Evolutionary conservation across 2,797 vertebrate species (phyloP), one percentile per base, ranked within the genome.

Genomic region (Rachycentron canadum): DNA sequence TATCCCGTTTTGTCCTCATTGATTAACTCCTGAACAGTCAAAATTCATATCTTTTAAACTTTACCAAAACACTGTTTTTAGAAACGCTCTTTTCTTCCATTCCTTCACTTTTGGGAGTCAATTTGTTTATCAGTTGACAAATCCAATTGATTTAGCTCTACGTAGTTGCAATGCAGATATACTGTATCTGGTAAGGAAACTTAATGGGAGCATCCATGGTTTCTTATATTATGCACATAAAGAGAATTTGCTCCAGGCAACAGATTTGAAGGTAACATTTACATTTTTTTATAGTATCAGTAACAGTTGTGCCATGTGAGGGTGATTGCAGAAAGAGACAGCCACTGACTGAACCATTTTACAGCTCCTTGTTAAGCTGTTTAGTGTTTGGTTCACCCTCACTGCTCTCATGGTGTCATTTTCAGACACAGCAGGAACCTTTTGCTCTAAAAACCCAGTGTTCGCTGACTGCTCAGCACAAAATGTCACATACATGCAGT

Each of bases 1-100:
- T 65, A 47, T 62, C 53, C 21, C 30, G 26, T 78, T 84, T 70
- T 5, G 26, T 58, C 26, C 19, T 38, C 47, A 69, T 71, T 66
- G 71, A 82, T 79, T 65, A 57, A 16, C 38, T 58, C 52, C 13
- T 38, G 32, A 26, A 11, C 50, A 17, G 40, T 50, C 25, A 43
- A 21, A 21, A 0, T 5, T 64, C 4, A 45, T 52, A 10, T 53
- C 26, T 13, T 67, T 2, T 28, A 4, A 40, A 40, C 13, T 40
- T 49, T 49, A 49, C 34, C 3, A 11, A 63, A 73, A 50, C 50
- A 47, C 12, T 13, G 10, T 50, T 25, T 50, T 25, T 5, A 50
- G 12, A 10, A n/a, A 21, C 25, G 55, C 45, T 47, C 34, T 50
- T 50, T 59, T 41, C 23, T 23, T 55, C 47, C 3, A 6, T 25